Conservation (phyloP, 2,113 vertebrate species). For the Chlorocebus sabaeus region DNA sequence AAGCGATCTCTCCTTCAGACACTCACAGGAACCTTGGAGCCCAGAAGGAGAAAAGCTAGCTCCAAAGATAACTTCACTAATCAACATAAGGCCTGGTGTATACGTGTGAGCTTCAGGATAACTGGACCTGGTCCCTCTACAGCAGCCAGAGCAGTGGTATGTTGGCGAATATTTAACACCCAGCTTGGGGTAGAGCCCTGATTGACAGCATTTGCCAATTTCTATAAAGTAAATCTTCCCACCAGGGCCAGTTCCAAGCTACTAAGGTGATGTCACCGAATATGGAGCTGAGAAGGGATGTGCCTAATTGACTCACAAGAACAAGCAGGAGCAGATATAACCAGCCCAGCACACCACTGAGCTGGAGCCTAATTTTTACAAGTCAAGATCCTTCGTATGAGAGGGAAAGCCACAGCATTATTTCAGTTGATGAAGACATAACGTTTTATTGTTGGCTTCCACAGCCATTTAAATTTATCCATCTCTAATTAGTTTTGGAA, state of each 20-base stretch:
- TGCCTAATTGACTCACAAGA: neutral
- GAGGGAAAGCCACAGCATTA: slow-evolving; percentile 54
- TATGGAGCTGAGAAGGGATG: neutral
- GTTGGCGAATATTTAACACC: neutral
- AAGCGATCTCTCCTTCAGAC: neutral
- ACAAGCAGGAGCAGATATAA: rapidly evolving
- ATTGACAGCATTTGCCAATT: neutral
- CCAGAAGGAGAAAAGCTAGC: neutral
- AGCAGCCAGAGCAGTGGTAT: neutral
- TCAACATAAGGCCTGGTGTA: neutral
- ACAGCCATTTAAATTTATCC: slow-evolving; percentile 75
- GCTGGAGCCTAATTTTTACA: neutral
- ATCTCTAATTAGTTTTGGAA: slow-evolving; percentile 75
- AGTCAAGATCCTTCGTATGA: neutral
- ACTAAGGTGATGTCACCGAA: neutral
- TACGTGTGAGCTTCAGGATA: neutral
- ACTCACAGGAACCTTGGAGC: neutral
- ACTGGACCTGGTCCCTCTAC: neutral
- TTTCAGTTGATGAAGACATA: slow-evolving; percentile 56
- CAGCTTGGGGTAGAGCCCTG: neutral
- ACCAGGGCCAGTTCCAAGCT: neutral
- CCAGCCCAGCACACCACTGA: neutral
- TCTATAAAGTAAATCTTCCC: neutral
- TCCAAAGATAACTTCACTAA: neutral
- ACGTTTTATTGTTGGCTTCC: slow-evolving; percentile 70